Percentiles rank a stretch among this genome's conserved stretches.
These are phyloP conservation scores for Drosophila monieri DNA, from an alignment of 2,888 invertebrate genomes.

Conservation along the genomic window DNA sequence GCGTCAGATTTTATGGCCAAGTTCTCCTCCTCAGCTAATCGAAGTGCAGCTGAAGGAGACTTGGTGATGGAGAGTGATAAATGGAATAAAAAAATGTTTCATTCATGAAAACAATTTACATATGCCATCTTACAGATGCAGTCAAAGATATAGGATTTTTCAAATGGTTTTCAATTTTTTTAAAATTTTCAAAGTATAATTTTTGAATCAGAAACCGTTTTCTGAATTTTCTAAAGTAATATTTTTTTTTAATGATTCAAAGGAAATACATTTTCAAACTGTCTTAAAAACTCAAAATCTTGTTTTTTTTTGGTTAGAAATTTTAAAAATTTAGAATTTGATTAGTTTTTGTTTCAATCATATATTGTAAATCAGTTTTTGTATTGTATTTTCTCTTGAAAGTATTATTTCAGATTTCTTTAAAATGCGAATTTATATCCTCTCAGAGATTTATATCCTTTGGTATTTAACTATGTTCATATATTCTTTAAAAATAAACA, in stretches of 20 bases:
- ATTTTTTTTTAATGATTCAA: neutral
- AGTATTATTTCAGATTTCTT: no score
- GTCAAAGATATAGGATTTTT: conserved; percentile 10
- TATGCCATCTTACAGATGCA: conserved; percentile 23
- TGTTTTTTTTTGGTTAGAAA: no score
- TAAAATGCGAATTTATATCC: no score
- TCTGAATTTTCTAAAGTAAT: neutral
- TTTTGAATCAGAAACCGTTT: neutral
- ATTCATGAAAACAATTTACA: conserved; percentile 59
- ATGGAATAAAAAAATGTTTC: conserved; percentile 61
- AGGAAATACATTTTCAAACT: neutral
- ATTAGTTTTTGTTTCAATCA: no score
- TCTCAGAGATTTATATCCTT: no score
- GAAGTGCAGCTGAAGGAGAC: conserved; percentile 42
- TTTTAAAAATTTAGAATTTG: no score
- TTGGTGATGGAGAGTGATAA: conserved; percentile 47
- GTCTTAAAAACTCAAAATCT: no score
- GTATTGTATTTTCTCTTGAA: no score
- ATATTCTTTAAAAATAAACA: no score
- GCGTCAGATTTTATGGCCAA: conserved; percentile 17
- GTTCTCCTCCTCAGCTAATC: conserved; percentile 11
- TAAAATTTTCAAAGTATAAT: neutral
- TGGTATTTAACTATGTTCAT: no score
- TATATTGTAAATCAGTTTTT: no score
- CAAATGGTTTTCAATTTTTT: neutral